phyloP scores from a whole-genome alignment of 2,113 vertebrate species.

The Porphyrio hochstetteri region DNA sequence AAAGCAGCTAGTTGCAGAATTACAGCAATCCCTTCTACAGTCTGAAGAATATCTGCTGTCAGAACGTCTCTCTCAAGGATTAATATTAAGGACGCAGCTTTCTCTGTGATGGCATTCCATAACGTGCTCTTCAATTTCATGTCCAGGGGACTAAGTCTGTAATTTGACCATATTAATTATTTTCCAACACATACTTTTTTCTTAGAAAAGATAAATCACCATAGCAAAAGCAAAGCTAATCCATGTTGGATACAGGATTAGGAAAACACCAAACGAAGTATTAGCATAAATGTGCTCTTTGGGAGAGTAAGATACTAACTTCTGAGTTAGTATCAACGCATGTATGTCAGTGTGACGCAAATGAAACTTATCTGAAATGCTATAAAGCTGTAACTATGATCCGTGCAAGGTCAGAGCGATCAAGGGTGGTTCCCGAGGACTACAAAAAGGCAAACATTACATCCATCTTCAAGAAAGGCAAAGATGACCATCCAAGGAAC shows the following conservation, averaged over 20 bases:
- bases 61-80: conserved; percentile 66
- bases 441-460: background rate
- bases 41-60: conserved; percentile 39
- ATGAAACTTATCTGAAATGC: background rate
- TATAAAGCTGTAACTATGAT: background rate
- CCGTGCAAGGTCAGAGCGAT: background rate
- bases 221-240: background rate
- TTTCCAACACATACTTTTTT: background rate
- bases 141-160: conserved; percentile 75
- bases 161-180: conserved; percentile 29
- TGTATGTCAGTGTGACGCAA: background rate
- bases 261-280: background rate
- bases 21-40: conserved; percentile 80
- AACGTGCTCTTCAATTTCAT: conserved; percentile 80
- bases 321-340: too few relatives aligned
- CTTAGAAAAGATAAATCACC: background rate
- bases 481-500: background rate
- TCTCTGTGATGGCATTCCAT: conserved; percentile 79
- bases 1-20: conserved; percentile 83
- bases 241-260: background rate
- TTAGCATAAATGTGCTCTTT: background rate
- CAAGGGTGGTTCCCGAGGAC: background rate
- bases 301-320: background rate
- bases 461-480: background rate
- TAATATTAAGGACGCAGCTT: conserved; percentile 79